These are phyloP conservation scores for Epizoanthus stellaris DNA, from an alignment of 92 coral and sea anemone species.

Conservation along the genomic window DNA sequence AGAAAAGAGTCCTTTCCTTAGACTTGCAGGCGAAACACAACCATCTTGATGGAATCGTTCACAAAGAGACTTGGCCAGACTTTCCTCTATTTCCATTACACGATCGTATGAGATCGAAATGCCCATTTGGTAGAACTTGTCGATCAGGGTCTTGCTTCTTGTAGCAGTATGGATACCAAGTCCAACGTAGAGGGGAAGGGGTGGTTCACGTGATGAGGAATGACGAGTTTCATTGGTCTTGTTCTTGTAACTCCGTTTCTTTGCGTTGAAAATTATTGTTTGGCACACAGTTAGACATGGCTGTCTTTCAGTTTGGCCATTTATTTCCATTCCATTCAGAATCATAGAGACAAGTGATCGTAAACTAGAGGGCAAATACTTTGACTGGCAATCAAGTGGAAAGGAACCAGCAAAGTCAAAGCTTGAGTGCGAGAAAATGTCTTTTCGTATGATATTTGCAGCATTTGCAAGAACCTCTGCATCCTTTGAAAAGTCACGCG, in stretches of 20 bases:
- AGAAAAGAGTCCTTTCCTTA: constrained; percentile 57
- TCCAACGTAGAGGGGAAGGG: constrained; percentile 63
- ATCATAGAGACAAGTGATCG: constrained; percentile 61
- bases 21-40: constrained; percentile 44
- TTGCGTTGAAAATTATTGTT: constrained; percentile 52
- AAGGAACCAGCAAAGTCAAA: constrained; percentile 56
- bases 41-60: constrained; percentile 56
- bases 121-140: constrained; percentile 62
- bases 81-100: constrained; percentile 52
- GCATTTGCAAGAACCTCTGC: constrained; percentile 57
- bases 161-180: constrained; percentile 55
- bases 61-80: constrained; percentile 52
- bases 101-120: constrained; percentile 65
- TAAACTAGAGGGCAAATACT: constrained; percentile 57
- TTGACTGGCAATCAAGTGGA: constrained; percentile 46
- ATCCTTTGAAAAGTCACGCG: constrained; percentile 59
- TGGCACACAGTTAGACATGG: constrained; percentile 62
- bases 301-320: constrained; percentile 58
- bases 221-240: constrained; percentile 52
- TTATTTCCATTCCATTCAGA: constrained; percentile 65
- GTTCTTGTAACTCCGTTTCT: constrained; percentile 45
- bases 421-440: constrained; percentile 53
- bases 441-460: constrained; percentile 56
- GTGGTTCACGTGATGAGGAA: constrained; percentile 63
- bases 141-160: constrained; percentile 59